Evolutionary conservation across 2,113 vertebrate genomes (phyloP).

Genomic region (Megaceryle torquata): DNA sequence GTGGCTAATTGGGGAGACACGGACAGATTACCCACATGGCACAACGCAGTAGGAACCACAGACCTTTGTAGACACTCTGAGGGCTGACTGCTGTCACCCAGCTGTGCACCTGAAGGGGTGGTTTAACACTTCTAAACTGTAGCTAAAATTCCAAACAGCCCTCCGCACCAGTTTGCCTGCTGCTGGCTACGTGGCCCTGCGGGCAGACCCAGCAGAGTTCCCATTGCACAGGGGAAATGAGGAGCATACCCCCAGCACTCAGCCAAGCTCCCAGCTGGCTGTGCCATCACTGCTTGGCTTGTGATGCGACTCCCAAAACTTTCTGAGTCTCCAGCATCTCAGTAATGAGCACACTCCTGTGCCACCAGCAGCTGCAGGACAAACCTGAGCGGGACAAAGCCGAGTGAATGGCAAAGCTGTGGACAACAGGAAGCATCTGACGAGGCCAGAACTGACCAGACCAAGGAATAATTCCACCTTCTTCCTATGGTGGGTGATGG

Average conservation of each 20-base stretch:
- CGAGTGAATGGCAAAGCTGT: background rate
- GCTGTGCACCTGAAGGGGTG: fast-evolving
- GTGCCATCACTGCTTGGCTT: background rate
- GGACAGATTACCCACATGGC: background rate
- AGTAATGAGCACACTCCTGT: fast-evolving
- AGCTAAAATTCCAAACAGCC: background rate
- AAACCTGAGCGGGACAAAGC: background rate
- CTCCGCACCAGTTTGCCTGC: background rate
- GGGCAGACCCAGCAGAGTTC: background rate
- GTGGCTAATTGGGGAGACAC: slow-evolving; percentile 1
- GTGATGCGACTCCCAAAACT: background rate
- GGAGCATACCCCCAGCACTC: background rate
- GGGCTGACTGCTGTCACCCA: background rate
- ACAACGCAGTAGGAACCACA: background rate
- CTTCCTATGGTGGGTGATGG: background rate
- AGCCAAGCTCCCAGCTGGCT: background rate
- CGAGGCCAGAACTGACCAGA: background rate
- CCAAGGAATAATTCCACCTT: background rate
- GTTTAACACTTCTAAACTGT: background rate
- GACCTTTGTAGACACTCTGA: background rate
- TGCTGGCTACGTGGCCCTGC: background rate
- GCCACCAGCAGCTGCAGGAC: background rate
- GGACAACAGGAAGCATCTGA: fast-evolving
- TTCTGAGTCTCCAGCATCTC: fast-evolving
- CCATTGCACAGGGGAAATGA: background rate